Conservation (phyloP, 2,797 vertebrate genomes). For the Meda fulgida region DNA sequence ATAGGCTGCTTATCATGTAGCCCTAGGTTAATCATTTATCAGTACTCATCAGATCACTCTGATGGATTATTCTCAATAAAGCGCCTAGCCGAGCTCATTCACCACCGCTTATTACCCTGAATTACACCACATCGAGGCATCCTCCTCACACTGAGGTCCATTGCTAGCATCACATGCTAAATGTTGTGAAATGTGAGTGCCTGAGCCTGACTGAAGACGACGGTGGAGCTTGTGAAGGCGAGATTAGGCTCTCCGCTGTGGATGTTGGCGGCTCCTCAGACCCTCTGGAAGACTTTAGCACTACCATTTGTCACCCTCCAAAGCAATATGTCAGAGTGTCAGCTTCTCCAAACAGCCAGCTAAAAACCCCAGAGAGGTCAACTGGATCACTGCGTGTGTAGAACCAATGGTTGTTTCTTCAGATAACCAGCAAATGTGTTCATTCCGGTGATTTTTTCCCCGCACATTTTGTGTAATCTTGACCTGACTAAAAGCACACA, state of each 20-base stretch:
- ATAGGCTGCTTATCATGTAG: constrained; percentile 72
- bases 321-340: constrained; percentile 80
- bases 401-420: no score
- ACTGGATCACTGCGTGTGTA: background rate
- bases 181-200: constrained; percentile 67
- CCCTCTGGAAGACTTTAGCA: constrained; percentile 82
- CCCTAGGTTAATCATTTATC: constrained; percentile 71
- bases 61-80: constrained; percentile 75
- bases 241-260: constrained; percentile 87
- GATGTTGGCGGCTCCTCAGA: constrained; percentile 85
- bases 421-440: background rate
- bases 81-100: constrained; percentile 52
- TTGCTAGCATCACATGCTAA: constrained; percentile 3
- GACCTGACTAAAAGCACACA: background rate
- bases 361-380: constrained; percentile 62
- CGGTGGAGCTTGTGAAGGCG: constrained; percentile 79
- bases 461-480: background rate
- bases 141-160: background rate
- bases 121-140: constrained; percentile 33
- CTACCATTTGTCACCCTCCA: constrained; percentile 86
- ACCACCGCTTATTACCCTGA: constrained; percentile 27
- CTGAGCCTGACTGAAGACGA: constrained; percentile 79
- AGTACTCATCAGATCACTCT: constrained; percentile 67
- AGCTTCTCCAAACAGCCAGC: constrained; percentile 77
- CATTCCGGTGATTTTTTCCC: background rate